phyloP scores from a whole-genome alignment of 2,113 vertebrate species.

The Cheilinus undulatus region DNA sequence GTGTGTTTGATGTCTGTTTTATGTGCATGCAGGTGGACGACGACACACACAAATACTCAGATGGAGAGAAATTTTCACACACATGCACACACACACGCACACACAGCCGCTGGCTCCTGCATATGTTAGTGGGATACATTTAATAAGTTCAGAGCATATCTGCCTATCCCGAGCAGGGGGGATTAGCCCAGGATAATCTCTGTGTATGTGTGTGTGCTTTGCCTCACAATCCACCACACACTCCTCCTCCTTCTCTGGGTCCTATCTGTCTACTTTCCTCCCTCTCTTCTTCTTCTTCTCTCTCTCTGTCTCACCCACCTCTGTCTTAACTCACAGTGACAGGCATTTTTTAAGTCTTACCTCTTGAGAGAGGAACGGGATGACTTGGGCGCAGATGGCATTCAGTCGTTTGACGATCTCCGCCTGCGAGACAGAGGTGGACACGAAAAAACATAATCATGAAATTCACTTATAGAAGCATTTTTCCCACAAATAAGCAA shows the following conservation, averaged over 20 bases:
- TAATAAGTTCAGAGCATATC: slow-evolving; percentile 80
- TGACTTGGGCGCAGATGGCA: slow-evolving; percentile 98
- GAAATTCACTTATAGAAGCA: slow-evolving; percentile 17
- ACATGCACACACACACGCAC: slow-evolving; percentile 33
- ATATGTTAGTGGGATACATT: slow-evolving; percentile 81
- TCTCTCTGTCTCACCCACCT: slow-evolving; percentile 53
- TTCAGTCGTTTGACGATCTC: slow-evolving; percentile 98
- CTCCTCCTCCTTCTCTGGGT: slow-evolving; percentile 40
- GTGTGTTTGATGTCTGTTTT: slow-evolving; percentile 23
- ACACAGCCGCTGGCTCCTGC: slow-evolving; percentile 61
- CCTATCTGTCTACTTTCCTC: slow-evolving; percentile 25
- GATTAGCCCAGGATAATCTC: slow-evolving; percentile 80
- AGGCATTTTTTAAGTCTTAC: slow-evolving; percentile 82
- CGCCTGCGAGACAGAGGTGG: slow-evolving; percentile 86
- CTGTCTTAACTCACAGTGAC: slow-evolving; percentile 65
- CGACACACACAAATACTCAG: slow-evolving; percentile 19
- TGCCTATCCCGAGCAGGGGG: slow-evolving; percentile 73
- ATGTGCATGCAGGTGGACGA: slow-evolving; percentile 42
- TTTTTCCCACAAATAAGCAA: slow-evolving; percentile 10
- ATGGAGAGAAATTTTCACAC: slow-evolving; percentile 39
- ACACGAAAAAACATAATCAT: slow-evolving; percentile 27
- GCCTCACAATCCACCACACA: slow-evolving; percentile 60
- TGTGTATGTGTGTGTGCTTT: slow-evolving; percentile 47
- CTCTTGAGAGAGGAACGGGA: slow-evolving; percentile 98
- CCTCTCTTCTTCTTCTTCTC: background rate